These are phyloP conservation scores for Mythimna ferrago DNA, from an alignment of 2,888 invertebrate genomes.

Conservation along the genomic window DNA sequence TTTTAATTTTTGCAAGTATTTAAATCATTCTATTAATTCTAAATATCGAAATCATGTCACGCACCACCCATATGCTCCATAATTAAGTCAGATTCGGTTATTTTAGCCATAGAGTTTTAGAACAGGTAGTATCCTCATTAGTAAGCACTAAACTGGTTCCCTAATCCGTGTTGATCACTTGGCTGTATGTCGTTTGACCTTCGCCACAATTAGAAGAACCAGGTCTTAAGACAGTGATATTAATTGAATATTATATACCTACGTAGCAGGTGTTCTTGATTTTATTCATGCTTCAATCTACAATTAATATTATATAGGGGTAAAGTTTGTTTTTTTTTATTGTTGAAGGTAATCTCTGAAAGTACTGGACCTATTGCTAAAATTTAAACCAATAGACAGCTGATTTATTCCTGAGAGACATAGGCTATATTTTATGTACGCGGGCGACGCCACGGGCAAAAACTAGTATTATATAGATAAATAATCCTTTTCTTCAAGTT, in stretches of 20 bases:
- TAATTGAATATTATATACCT: not conserved
- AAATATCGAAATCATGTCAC: conserved; percentile 10
- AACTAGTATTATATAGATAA: not conserved
- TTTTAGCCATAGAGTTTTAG: conserved; percentile 10
- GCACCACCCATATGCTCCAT: conserved; percentile 1
- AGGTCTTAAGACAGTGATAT: conserved; percentile 1
- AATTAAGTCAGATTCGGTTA: not conserved
- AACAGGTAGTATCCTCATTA: conserved; percentile 37
- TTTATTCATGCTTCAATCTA: not conserved
- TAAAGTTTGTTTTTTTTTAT: too few relatives aligned
- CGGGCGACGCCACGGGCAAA: too few relatives aligned
- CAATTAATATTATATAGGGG: not conserved
- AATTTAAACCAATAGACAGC: too few relatives aligned
- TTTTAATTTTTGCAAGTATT: not conserved
- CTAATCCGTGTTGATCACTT: conserved; percentile 29
- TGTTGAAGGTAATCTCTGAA: too few relatives aligned
- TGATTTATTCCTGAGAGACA: too few relatives aligned
- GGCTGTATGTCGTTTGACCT: conserved; percentile 42
- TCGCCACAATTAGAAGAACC: conserved; percentile 22
- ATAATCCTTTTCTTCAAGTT: too few relatives aligned
- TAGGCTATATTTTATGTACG: too few relatives aligned
- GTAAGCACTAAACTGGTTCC: conserved; percentile 34
- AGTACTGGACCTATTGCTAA: too few relatives aligned
- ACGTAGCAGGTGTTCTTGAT: conserved; percentile 1
- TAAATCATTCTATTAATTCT: not conserved